Percentiles rank a stretch among this genome's conserved stretches.
These are phyloP conservation scores for Epinotia brunnichana DNA, from an alignment of 2,888 invertebrate species.

Conservation along the genomic window DNA sequence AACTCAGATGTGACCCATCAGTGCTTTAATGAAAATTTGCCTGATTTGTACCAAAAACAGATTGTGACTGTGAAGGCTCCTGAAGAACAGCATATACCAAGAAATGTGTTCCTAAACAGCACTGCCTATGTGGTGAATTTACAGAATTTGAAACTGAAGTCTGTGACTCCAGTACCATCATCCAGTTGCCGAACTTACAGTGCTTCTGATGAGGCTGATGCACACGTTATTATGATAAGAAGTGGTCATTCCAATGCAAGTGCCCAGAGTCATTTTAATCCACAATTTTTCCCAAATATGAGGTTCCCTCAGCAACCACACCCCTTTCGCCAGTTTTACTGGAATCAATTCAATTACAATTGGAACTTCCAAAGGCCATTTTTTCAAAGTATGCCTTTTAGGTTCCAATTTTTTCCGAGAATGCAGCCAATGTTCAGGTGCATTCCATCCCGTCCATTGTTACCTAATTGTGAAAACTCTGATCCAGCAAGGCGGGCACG, in stretches of 20 bases:
- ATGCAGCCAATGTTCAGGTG: constrained; percentile 49
- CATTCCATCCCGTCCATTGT: constrained; percentile 39
- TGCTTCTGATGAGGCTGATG: constrained; percentile 61
- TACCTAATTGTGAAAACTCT: constrained; percentile 42
- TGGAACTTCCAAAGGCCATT: constrained; percentile 59
- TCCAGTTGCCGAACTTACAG: constrained; percentile 55
- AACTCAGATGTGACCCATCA: constrained; percentile 51
- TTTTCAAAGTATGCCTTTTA: constrained; percentile 52
- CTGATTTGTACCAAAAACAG: constrained; percentile 61
- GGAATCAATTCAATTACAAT: constrained; percentile 60
- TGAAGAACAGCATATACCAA: constrained; percentile 61
- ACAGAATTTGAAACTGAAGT: constrained; percentile 54
- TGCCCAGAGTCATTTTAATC: constrained; percentile 44
- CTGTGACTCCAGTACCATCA: constrained; percentile 45
- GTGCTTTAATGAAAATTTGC: constrained; percentile 58
- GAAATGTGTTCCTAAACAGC: constrained; percentile 65
- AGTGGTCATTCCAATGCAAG: constrained; percentile 47
- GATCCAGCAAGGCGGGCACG: constrained; percentile 43
- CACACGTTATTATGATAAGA: constrained; percentile 59
- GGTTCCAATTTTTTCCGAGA: constrained; percentile 55
- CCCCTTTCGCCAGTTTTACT: constrained; percentile 55
- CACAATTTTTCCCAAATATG: constrained; percentile 42
- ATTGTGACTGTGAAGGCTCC: constrained; percentile 63
- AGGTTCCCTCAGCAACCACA: constrained; percentile 48
- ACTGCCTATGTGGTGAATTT: constrained; percentile 64